Base-by-base conservation (phyloP, 2,888 invertebrate genomes). In the Tinea semifulvella region DNA sequence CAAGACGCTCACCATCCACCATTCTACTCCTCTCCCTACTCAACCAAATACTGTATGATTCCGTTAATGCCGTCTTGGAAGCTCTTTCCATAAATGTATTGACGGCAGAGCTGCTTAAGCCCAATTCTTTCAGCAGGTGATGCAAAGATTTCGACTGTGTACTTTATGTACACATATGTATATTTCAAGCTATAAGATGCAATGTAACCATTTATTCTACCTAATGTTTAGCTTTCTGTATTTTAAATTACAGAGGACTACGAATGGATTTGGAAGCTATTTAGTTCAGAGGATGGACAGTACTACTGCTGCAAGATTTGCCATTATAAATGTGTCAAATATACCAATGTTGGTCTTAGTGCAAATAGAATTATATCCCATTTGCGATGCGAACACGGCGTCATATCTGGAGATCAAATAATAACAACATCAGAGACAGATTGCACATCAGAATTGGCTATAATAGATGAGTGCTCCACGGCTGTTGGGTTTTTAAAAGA, bases 231-330 rank as follows among this genome's bases (percentile, higher is more conserved):
- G n/a, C n/a, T n/a, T n/a, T n/a, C n/a, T n/a, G n/a, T n/a, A n/a
- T n/a, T n/a, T n/a, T n/a, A n/a, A n/a, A n/a, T 42, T 62, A 16
- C 65, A 67, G 70, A 61, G 5, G 66, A 69, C 51, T 57, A 60
- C 50, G 56, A 51, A 46, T 80, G 80, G 80, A 63, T 79, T 1
- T 80, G 80, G 80, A 77, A 79, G 48, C 74, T 80, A 22, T 79
- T 79, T 47, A 14, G 14, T 2, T 70, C 71, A 20, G 52, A 46
- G 7, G 68, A 67, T 1, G 60, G 61, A 0, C 58, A 63, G n/a
- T 61, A 55, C 50, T 74, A 65, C 56, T 58, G 62, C 1, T 80
- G 80, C 61, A 77, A 73, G 54, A 77, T 80, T 49, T 80, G 79
- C 49, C 68, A 71, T 47, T 69, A 60, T 56, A 65, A 63, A 31